phyloP scores from a whole-genome alignment of 1,140 invertebrate genomes.

The Littorina saxatilis region DNA sequence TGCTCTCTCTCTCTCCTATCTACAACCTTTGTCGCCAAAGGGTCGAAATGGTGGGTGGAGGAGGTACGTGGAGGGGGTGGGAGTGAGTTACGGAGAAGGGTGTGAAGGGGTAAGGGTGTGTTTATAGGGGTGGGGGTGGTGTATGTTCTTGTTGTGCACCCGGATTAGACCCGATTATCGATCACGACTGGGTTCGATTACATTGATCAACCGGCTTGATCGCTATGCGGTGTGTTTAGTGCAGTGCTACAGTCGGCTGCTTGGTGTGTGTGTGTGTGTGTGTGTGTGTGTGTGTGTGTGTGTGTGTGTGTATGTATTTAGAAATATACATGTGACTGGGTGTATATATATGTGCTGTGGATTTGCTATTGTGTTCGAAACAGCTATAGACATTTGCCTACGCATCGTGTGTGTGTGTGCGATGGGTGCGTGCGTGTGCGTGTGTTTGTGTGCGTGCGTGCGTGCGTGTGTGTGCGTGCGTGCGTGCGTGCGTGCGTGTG shows the following conservation, averaged over 20 bases:
- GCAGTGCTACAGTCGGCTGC: not conserved
- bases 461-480: not conserved
- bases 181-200: not conserved
- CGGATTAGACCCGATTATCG: constrained; percentile 14
- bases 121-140: not conserved
- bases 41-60: not conserved
- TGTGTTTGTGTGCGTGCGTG: too few species aligned
- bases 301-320: not conserved
- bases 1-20: too few species aligned
- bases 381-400: not conserved
- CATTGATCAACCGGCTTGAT: not conserved
- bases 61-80: not conserved
- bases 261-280: not conserved
- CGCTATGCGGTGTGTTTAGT: not conserved
- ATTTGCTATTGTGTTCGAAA: not conserved
- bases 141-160: not conserved
- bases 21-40: not conserved
- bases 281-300: not conserved
- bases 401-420: not conserved
- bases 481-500: not conserved
- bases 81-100: not conserved
- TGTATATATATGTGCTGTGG: too few species aligned
- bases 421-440: not conserved
- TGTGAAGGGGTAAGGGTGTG: not conserved
- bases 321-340: not conserved